Evolutionary conservation across 2,888 invertebrate species (phyloP).

Genomic region (Seira musarum): DNA sequence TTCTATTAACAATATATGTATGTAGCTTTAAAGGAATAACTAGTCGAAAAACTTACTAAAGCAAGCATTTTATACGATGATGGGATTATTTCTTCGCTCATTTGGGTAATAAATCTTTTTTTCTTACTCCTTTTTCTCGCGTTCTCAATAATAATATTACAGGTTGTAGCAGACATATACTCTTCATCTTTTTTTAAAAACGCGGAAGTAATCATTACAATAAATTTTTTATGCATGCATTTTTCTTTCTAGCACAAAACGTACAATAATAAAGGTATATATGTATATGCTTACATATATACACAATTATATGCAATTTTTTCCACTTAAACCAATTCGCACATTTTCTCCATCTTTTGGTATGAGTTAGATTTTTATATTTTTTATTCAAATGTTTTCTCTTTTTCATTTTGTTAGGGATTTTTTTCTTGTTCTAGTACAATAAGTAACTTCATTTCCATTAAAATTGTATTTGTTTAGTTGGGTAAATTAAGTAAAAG

Average conservation of each 20-base stretch:
- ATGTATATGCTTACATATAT: not conserved
- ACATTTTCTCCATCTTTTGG: slow-evolving; percentile 20
- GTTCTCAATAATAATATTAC: not conserved
- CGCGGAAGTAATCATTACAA: not conserved
- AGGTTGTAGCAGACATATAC: slow-evolving; percentile 1
- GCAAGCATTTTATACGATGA: slow-evolving; percentile 36
- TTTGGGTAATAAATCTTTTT: slow-evolving; percentile 22
- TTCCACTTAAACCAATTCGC: slow-evolving; percentile 39
- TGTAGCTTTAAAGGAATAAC: slow-evolving; percentile 15
- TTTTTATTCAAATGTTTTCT: slow-evolving; percentile 9
- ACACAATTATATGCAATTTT: slow-evolving; percentile 19
- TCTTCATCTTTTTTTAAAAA: not conserved
- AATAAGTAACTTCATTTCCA: not conserved
- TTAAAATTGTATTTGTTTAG: not conserved
- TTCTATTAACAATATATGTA: slow-evolving; percentile 54
- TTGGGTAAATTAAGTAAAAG: slow-evolving; percentile 5
- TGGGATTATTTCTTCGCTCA: slow-evolving; percentile 19
- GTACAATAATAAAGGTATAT: slow-evolving; percentile 12
- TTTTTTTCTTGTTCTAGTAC: slow-evolving; percentile 26
- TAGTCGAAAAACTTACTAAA: slow-evolving; percentile 51
- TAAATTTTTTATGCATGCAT: not conserved
- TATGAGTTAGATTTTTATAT: slow-evolving; percentile 20
- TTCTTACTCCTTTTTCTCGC: not conserved
- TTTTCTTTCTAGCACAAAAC: slow-evolving; percentile 14
- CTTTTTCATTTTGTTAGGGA: slow-evolving; percentile 4